Evolutionary conservation across 2,888 invertebrate genomes (phyloP).

Genomic region (Branchipolynoe longqiensis): DNA sequence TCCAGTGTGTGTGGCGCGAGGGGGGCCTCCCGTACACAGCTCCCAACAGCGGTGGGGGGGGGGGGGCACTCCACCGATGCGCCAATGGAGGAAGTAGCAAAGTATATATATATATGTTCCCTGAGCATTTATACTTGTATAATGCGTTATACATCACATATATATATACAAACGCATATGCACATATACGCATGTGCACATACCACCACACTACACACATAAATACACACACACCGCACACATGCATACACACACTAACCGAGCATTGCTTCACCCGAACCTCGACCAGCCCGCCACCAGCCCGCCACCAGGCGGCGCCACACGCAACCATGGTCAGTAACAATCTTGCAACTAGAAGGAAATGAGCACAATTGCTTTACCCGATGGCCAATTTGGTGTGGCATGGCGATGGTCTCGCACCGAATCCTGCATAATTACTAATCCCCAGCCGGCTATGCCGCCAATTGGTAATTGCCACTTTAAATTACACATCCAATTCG

Average conservation of each 20-base stretch:
- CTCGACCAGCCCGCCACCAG: background rate
- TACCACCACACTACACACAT: no score
- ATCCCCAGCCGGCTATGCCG: conserved; percentile 45
- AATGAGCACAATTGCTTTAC: conserved; percentile 20
- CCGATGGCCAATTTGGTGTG: conserved; percentile 42
- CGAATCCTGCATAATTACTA: conserved; percentile 49
- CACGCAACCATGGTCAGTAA: background rate
- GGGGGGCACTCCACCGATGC: no score
- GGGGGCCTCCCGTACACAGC: no score
- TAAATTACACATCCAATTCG: conserved; percentile 60
- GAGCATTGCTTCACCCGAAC: background rate
- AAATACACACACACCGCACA: no score
- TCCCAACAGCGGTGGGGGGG: no score
- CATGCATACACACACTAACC: background rate
- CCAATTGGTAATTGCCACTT: conserved; percentile 60
- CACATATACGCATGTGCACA: no score
- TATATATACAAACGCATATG: no score
- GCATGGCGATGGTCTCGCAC: conserved; percentile 1
- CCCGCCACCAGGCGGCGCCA: background rate
- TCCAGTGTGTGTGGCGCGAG: no score
- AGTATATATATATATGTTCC: no score
- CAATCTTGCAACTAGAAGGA: conserved; percentile 10
- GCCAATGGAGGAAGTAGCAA: no score
- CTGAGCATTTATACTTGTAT: no score
- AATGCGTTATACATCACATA: no score